Conservation (phyloP, 2,888 invertebrate genomes). For the Charanyca ferruginea region DNA sequence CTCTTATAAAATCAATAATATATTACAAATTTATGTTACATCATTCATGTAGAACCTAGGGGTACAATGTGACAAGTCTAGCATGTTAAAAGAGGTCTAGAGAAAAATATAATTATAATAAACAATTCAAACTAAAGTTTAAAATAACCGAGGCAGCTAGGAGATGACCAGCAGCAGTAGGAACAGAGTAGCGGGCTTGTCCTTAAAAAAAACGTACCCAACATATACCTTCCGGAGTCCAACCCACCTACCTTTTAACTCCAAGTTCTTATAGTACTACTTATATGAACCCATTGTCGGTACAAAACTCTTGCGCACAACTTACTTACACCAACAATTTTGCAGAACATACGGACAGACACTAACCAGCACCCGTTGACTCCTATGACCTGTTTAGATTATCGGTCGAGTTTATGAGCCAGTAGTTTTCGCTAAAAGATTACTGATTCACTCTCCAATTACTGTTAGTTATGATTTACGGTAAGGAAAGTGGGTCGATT, state of each 20-base stretch:
- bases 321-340: conserved; percentile 52
- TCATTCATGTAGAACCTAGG: no score
- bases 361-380: conserved; percentile 73
- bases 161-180: no score
- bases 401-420: conserved; percentile 55
- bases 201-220: not conserved
- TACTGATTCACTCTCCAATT: conserved; percentile 42
- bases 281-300: conserved; percentile 45
- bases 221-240: not conserved
- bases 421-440: conserved; percentile 49
- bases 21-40: no score
- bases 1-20: no score
- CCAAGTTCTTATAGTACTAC: conserved; percentile 30
- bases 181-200: no score
- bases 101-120: no score
- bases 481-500: conserved; percentile 60
- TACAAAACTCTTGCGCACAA: conserved; percentile 55
- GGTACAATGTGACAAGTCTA: no score
- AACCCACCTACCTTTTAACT: conserved; percentile 24
- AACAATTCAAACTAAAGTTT: no score
- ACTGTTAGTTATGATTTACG: conserved; percentile 62
- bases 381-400: conserved; percentile 66
- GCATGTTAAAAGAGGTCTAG: no score
- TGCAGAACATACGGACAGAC: conserved; percentile 73
- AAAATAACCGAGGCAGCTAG: no score